phyloP scores from a whole-genome alignment of 2,113 vertebrate species.

The Hymenochirus boettgeri region DNA sequence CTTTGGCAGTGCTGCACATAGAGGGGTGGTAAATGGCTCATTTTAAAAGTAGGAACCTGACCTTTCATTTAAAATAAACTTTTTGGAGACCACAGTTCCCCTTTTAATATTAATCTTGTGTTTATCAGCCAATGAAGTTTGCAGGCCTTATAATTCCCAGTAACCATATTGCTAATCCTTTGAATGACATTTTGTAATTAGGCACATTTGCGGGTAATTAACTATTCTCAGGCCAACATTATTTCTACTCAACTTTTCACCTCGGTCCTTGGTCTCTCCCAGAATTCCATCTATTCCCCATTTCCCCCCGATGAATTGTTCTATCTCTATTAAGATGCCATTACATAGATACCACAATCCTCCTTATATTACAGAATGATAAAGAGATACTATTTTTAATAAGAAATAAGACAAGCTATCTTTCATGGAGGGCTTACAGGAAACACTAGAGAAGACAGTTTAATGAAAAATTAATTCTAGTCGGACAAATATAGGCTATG shows the following conservation, averaged over 20 bases:
- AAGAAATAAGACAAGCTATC: neutral
- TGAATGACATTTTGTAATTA: conserved; percentile 1
- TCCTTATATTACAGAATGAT: conserved; percentile 6
- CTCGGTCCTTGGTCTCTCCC: neutral
- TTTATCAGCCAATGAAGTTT: too few relatives aligned
- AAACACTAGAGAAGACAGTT: neutral
- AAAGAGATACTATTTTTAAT: neutral
- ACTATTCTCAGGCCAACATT: conserved; percentile 15
- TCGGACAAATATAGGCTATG: neutral
- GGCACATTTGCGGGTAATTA: neutral
- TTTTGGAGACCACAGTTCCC: too few relatives aligned
- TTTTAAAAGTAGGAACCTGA: too few relatives aligned
- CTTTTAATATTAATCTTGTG: too few relatives aligned
- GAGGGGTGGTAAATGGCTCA: too few relatives aligned
- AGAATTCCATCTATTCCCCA: neutral
- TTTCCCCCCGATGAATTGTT: neutral
- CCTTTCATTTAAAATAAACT: too few relatives aligned
- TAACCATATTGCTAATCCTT: conserved; percentile 17
- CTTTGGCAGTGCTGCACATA: too few relatives aligned
- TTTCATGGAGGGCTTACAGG: conserved; percentile 6
- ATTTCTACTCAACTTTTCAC: conserved; percentile 6
- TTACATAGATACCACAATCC: neutral
- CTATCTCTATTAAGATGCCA: neutral
- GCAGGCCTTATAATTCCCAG: conserved; percentile 1
- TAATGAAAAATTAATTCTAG: conserved; percentile 1